These are phyloP conservation scores for Papilio elwesi DNA, from an alignment of 2,888 invertebrate species.

Conservation along the genomic window DNA sequence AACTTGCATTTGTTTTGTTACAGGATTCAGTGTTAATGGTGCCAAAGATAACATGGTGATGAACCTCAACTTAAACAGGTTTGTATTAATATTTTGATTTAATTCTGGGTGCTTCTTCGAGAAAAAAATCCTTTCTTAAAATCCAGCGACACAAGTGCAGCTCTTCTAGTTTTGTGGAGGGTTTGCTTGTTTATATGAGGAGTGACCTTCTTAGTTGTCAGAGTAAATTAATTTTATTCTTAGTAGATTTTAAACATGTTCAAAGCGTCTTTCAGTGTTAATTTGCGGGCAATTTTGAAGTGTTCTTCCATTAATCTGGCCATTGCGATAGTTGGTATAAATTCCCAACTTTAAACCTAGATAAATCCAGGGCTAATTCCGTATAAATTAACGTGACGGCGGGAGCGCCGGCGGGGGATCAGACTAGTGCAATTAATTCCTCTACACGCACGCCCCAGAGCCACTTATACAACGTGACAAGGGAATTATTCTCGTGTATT, in stretches of 20 bases:
- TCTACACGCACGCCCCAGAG: background rate
- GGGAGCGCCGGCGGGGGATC: constrained; percentile 24
- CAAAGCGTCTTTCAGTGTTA: background rate
- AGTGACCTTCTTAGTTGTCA: too few species aligned
- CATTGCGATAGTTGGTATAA: constrained; percentile 26
- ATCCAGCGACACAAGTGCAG: background rate
- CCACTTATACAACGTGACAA: constrained; percentile 17
- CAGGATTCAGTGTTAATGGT: constrained; percentile 74
- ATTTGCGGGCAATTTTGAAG: background rate
- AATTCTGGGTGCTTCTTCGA: too few species aligned
- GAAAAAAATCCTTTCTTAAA: too few species aligned
- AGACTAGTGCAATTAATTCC: constrained; percentile 38
- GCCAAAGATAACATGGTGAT: constrained; percentile 81
- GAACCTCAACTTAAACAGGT: constrained; percentile 81
- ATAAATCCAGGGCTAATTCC: constrained; percentile 36
- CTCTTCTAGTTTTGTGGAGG: background rate
- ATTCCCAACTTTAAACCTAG: constrained; percentile 31
- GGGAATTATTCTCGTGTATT: background rate
- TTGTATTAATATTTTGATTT: constrained; percentile 45
- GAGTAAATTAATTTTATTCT: background rate
- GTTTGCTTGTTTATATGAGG: too few species aligned
- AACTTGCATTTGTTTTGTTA: constrained; percentile 55
- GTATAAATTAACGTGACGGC: constrained; percentile 34
- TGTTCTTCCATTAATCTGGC: background rate
- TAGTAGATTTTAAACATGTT: background rate